A percentile compares a stretch with the other conserved stretches of the same genome.
Evolutionary conservation across 2,888 invertebrate species (phyloP).

Genomic region (Anticlea derivata): DNA sequence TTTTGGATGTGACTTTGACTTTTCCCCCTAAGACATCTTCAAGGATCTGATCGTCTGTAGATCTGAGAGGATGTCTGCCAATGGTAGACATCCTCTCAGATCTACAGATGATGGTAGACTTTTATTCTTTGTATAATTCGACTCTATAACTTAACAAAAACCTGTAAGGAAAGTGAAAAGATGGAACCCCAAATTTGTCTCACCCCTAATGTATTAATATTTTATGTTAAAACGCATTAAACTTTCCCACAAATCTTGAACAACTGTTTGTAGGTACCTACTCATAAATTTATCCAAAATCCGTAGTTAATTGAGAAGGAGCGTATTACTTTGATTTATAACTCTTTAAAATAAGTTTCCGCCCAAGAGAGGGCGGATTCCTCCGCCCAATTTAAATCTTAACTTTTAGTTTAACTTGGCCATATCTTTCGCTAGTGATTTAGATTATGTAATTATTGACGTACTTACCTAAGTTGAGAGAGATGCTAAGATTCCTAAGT

Average conservation of each 20-base stretch:
- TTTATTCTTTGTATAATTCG: too few relatives aligned
- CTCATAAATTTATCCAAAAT: slow-evolving; percentile 28
- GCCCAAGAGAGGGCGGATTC: slow-evolving; percentile 49
- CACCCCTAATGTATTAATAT: slow-evolving; percentile 21
- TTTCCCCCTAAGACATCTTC: too few relatives aligned
- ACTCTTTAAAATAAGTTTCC: slow-evolving; percentile 69
- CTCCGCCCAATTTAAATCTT: slow-evolving; percentile 70
- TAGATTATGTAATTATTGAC: slow-evolving; percentile 65
- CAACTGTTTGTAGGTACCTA: slow-evolving; percentile 27
- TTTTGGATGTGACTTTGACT: too few relatives aligned
- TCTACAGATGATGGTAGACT: too few relatives aligned
- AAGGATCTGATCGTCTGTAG: too few relatives aligned
- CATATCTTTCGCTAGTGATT: slow-evolving; percentile 65
- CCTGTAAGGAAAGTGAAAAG: not conserved
- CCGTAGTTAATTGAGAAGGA: slow-evolving; percentile 64
- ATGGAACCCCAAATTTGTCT: not conserved
- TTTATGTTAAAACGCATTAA: slow-evolving; percentile 27
- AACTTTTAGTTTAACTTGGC: slow-evolving; percentile 71
- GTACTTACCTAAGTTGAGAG: slow-evolving; percentile 33
- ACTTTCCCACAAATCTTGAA: slow-evolving; percentile 37
- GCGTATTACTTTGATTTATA: slow-evolving; percentile 74
- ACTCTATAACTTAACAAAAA: too few relatives aligned
- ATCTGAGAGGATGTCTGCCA: too few relatives aligned
- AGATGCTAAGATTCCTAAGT: slow-evolving; percentile 11
- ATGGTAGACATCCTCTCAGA: too few relatives aligned